Conservation (phyloP, 1,140 invertebrate species). For the Bombyx mandarina region DNA sequence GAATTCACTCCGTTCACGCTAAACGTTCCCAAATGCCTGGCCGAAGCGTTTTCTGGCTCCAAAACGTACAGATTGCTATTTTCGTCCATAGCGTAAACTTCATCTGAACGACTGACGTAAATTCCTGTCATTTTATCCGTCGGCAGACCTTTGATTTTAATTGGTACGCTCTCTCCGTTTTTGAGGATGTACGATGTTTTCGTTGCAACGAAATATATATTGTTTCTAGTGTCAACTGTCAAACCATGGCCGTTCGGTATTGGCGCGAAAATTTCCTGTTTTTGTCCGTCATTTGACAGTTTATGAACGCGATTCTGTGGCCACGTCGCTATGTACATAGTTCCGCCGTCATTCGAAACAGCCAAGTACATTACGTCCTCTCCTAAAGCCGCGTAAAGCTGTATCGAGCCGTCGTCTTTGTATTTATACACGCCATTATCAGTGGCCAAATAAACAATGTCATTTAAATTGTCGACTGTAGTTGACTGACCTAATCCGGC, state of each 20-base stretch:
- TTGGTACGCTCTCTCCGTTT: slow-evolving; percentile 34
- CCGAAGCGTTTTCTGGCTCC: slow-evolving; percentile 37
- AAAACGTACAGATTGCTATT: slow-evolving; percentile 48
- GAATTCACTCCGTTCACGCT: slow-evolving; percentile 47
- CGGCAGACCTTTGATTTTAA: slow-evolving; percentile 51
- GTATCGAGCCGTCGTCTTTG: slow-evolving; percentile 42
- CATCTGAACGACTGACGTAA: slow-evolving; percentile 47
- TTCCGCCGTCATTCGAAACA: slow-evolving; percentile 34
- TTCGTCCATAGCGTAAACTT: slow-evolving; percentile 56
- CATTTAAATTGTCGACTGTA: slow-evolving; percentile 56
- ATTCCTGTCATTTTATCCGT: slow-evolving; percentile 50
- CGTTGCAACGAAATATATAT: slow-evolving; percentile 53
- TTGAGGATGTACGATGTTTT: slow-evolving; percentile 53
- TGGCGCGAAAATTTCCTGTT: slow-evolving; percentile 33
- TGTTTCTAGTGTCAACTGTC: slow-evolving; percentile 47
- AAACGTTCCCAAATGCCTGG: slow-evolving; percentile 41
- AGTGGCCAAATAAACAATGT: slow-evolving; percentile 56
- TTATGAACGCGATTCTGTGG: slow-evolving; percentile 56
- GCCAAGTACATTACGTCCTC: slow-evolving; percentile 61
- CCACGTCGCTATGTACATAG: slow-evolving; percentile 59
- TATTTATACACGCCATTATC: slow-evolving; percentile 64
- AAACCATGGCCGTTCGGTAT: slow-evolving; percentile 58
- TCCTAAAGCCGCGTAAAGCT: slow-evolving; percentile 41
- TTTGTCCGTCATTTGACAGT: slow-evolving; percentile 46
- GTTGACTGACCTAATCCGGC: slow-evolving; percentile 50